A percentile compares a stretch with the other conserved stretches of the same genome.
These are phyloP conservation scores for Venustaconcha ellipsiformis DNA, from an alignment of 1,140 invertebrate genomes.

Conservation along the genomic window DNA sequence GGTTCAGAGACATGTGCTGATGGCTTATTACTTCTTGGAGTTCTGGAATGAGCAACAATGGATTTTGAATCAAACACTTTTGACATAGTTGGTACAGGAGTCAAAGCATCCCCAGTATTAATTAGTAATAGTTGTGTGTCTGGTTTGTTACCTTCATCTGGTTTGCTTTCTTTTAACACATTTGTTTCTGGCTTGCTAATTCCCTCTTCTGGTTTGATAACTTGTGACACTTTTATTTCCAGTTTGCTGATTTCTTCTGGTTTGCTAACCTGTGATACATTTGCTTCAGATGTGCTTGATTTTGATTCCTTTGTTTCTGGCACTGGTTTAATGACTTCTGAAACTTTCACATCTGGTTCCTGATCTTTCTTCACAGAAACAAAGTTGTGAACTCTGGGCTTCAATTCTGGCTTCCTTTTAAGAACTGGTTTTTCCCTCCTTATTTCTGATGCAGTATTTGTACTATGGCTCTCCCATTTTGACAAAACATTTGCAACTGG, in stretches of 20 bases:
- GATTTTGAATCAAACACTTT: constrained; percentile 31
- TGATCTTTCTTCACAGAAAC: constrained; percentile 10
- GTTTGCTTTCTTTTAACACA: too few species aligned
- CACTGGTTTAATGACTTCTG: constrained; percentile 10
- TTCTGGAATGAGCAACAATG: background rate
- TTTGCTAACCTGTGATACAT: background rate
- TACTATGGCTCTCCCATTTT: too few species aligned
- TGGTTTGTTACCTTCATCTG: too few species aligned
- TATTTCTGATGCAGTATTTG: background rate
- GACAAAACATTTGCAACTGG: too few species aligned
- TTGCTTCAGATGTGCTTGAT: background rate
- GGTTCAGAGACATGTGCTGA: background rate
- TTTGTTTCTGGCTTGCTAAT: background rate
- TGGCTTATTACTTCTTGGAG: constrained; percentile 8
- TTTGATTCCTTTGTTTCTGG: too few species aligned
- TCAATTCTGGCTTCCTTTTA: background rate
- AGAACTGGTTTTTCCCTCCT: background rate
- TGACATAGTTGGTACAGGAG: constrained; percentile 11
- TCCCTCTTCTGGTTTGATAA: constrained; percentile 1
- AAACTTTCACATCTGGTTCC: constrained; percentile 16
- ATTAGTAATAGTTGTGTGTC: background rate
- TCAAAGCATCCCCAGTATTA: constrained; percentile 9
- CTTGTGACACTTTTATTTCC: background rate
- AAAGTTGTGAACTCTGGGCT: background rate
- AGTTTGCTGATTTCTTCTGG: background rate